Base-by-base conservation (phyloP, 2,113 vertebrate species). In the Pycnonotus jocosus region DNA sequence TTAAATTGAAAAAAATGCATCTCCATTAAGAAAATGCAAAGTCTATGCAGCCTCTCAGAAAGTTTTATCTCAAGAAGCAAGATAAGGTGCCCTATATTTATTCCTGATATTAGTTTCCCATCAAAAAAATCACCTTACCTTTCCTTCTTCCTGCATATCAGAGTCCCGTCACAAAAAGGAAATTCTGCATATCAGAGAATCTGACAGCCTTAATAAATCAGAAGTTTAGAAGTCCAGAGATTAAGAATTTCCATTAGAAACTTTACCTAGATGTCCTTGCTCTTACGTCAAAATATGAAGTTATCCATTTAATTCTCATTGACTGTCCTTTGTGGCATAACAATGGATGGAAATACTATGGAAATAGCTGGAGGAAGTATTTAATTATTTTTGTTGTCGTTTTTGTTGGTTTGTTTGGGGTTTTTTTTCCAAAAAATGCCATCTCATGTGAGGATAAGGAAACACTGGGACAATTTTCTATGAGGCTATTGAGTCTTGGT, bases 1-100 rank as follows among this genome's bases (percentile, higher is more conserved):
- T 95, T 82, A 88, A 93, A 96, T 80, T 90, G 92, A 74, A 91
- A 88, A 86, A 87, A 80, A 77, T 91, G 8, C 80, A 73, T 92
- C 90, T 86, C 77, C 74, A 69, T 93, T 82, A 86, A 42, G 42
- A 65, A 95, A 91, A 80, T 48, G 42, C 12, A 28, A 86, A 89
- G 45, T 51, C 66, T 76, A 12, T 61, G 62, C 73, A 85, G 54
- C 35, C 24, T 81, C 70, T 91, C 38, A 23, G 68, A 38, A 78
- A 86, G 13, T 14, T 87, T 91, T 82, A 45, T 38, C 53, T 68
- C 58, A 89, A 79, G 73, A 64, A 88, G 70, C 50, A 85, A 45
- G 22, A 89, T 66, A 72, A 80, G 35, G 4, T 95, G 50, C 24
- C 42, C 45, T 53, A 16, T 89, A 76, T 86, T 92, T 85, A 65